Evolutionary conservation across 2,797 vertebrate genomes (phyloP).

Genomic region (Dendrocincla tyrannina): DNA sequence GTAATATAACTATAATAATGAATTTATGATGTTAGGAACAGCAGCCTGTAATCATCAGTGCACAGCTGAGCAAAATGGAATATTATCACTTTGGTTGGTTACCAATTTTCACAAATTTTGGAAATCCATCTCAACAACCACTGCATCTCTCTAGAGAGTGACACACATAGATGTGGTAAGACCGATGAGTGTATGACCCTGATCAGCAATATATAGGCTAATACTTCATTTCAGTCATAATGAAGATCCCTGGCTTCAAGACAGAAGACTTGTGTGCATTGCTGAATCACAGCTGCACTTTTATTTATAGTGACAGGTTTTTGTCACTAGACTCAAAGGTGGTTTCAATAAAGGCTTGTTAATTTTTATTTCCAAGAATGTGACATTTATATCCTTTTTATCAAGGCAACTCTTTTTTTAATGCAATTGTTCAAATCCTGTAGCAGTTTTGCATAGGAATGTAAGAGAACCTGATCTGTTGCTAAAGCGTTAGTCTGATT

Average conservation of each 20-base stretch:
- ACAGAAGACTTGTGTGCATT: background rate
- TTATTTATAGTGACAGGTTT: background rate
- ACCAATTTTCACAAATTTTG: background rate
- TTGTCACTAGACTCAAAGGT: background rate
- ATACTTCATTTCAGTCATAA: background rate
- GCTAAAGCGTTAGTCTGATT: background rate
- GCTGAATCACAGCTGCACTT: background rate
- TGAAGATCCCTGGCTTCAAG: background rate
- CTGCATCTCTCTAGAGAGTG: background rate
- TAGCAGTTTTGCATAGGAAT: background rate
- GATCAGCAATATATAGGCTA: background rate
- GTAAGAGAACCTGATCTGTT: background rate
- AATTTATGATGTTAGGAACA: background rate
- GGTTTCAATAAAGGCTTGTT: background rate
- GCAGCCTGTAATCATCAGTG: background rate
- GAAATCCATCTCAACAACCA: background rate
- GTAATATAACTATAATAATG: background rate
- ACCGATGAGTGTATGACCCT: fast-evolving
- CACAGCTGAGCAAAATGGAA: background rate
- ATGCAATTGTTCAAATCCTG: fast-evolving
- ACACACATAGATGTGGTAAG: background rate
- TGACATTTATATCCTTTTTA: background rate
- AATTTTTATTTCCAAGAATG: background rate
- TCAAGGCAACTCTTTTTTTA: background rate
- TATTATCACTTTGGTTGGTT: background rate